These are phyloP conservation scores for Caerostris darwini DNA, from an alignment of 1,140 invertebrate species.

Conservation along the genomic window DNA sequence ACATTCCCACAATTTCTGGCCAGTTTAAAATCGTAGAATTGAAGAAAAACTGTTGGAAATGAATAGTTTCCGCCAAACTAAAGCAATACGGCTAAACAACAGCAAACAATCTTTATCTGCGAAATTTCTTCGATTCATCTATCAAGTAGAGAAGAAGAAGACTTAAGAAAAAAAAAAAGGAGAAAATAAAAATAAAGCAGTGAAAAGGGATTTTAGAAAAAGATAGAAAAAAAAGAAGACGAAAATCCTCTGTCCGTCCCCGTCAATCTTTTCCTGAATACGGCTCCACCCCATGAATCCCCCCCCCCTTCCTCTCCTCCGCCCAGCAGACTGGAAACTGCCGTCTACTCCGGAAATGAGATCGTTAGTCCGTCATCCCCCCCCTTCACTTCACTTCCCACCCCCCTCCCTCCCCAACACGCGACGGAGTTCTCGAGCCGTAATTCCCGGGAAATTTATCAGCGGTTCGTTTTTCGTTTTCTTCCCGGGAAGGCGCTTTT, in stretches of 20 bases:
- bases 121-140: slow-evolving; percentile 1
- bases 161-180: not conserved
- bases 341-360: slow-evolving; percentile 74
- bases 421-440: slow-evolving; percentile 11
- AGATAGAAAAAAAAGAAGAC: not conserved
- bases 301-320: not conserved
- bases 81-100: not conserved
- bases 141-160: not conserved
- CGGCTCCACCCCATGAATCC: not conserved
- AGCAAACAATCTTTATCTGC: not conserved
- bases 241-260: not conserved
- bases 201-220: not conserved
- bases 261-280: slow-evolving; percentile 54
- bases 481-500: not conserved
- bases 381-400: not conserved
- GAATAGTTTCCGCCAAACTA: not conserved
- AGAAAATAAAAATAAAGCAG: not conserved
- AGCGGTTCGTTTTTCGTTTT: slow-evolving; percentile 65
- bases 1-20: too few relatives aligned
- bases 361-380: slow-evolving; percentile 55
- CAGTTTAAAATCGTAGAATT: too few relatives aligned
- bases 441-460: slow-evolving; percentile 69
- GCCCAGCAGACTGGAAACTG: slow-evolving; percentile 59
- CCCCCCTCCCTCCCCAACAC: not conserved
- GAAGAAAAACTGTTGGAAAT: too few relatives aligned